Percentiles rank a stretch among this genome's conserved stretches.
Conservation (phyloP, 2,888 invertebrate genomes). For the Agrenia bidenticulata region DNA sequence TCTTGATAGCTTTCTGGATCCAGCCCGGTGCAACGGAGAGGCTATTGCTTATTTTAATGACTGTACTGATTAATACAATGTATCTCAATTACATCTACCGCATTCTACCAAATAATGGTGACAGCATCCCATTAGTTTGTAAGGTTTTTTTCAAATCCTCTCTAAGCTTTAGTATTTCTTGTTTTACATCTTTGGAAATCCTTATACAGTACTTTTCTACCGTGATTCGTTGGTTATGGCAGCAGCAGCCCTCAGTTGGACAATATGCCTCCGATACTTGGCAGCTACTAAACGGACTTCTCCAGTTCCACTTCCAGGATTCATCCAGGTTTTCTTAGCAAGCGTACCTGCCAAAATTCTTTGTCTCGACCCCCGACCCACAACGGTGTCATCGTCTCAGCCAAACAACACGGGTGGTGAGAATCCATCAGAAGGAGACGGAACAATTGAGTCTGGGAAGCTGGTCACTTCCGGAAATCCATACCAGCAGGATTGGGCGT, state of each 20-base stretch:
- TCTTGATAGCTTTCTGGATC: constrained; percentile 52
- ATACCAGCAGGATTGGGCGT: constrained; percentile 52
- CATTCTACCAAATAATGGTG: constrained; percentile 50
- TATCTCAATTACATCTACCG: constrained; percentile 50
- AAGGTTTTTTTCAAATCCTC: too few species aligned
- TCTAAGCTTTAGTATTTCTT: constrained; percentile 7
- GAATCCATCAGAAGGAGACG: constrained; percentile 26
- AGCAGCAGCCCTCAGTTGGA: constrained; percentile 50
- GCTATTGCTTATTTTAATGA: constrained; percentile 42
- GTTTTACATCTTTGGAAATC: constrained; percentile 1
- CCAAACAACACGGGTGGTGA: neutral
- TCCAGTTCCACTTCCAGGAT: constrained; percentile 51
- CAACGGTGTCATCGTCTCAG: constrained; percentile 18
- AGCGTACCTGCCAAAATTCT: constrained; percentile 48
- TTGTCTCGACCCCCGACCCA: constrained; percentile 51
- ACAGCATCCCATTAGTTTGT: constrained; percentile 50
- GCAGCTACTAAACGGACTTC: constrained; percentile 51
- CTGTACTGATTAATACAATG: constrained; percentile 47
- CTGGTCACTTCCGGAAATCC: constrained; percentile 44
- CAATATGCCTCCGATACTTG: constrained; percentile 50
- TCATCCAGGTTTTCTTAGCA: constrained; percentile 44
- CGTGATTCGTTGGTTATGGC: constrained; percentile 52
- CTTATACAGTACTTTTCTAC: constrained; percentile 46
- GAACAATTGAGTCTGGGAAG: constrained; percentile 42
- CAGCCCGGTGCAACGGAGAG: constrained; percentile 50